These are phyloP conservation scores for Tenthredo scrophulariae DNA, from an alignment of 2,888 invertebrate genomes.

Conservation along the genomic window DNA sequence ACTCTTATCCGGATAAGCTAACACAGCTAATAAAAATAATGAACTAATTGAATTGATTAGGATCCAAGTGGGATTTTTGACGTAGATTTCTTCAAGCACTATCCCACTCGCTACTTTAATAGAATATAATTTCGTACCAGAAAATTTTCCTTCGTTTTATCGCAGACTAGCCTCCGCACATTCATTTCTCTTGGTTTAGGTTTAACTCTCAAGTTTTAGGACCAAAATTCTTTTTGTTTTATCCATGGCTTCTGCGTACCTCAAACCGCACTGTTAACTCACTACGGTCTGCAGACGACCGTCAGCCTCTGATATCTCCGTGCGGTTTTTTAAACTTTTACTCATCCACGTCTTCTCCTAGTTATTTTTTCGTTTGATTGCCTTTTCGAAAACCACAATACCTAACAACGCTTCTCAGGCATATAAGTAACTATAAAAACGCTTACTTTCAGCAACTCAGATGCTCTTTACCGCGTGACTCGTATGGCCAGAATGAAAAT, in stretches of 20 bases:
- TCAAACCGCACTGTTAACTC: slow-evolving; percentile 37
- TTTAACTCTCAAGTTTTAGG: slow-evolving; percentile 8
- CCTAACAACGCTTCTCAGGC: background rate
- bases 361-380: background rate
- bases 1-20: background rate
- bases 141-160: background rate
- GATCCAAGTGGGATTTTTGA: background rate
- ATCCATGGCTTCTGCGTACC: slow-evolving; percentile 13
- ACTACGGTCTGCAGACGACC: background rate
- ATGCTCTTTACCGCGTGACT: slow-evolving; percentile 20
- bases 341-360: background rate
- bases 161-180: background rate
- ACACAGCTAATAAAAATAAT: slow-evolving; percentile 8
- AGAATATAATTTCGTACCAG: background rate
- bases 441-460: background rate
- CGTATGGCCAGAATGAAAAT: slow-evolving; percentile 46
- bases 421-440: background rate
- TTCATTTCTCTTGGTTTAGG: slow-evolving; percentile 6
- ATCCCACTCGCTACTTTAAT: background rate
- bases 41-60: slow-evolving; percentile 14
- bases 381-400: slow-evolving; percentile 7
- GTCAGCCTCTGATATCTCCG: background rate
- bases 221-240: background rate
- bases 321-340: background rate
- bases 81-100: background rate